phyloP scores from a whole-genome alignment of 2,888 invertebrate species.

The Epistrophella euchroma region DNA sequence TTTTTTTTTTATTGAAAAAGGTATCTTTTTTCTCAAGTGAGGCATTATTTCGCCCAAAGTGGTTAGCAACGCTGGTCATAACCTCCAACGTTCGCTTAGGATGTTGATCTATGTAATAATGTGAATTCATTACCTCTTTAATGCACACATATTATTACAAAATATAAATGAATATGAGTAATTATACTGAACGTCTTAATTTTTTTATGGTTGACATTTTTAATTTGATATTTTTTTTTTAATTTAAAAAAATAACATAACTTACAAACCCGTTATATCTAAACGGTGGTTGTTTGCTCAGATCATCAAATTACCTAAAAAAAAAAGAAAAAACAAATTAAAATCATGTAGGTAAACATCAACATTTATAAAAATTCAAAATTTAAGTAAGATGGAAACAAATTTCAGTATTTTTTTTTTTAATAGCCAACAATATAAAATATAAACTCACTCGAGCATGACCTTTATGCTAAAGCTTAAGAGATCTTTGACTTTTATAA shows the following conservation, averaged over 20 bases:
- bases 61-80: too few relatives aligned
- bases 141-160: too few relatives aligned
- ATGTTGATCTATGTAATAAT: too few relatives aligned
- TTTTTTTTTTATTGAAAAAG: too few relatives aligned
- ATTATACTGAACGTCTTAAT: too few relatives aligned
- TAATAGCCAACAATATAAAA: slow-evolving; percentile 29
- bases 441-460: slow-evolving; percentile 31
- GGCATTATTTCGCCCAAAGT: too few relatives aligned
- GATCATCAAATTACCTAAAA: slow-evolving; percentile 64
- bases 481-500: slow-evolving; percentile 62
- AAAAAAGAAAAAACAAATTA: slow-evolving; percentile 28
- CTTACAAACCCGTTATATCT: background rate
- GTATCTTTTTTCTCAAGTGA: too few relatives aligned
- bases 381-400: slow-evolving; percentile 8
- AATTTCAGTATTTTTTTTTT: slow-evolving; percentile 23
- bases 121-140: too few relatives aligned
- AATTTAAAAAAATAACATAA: background rate
- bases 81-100: too few relatives aligned
- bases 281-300: slow-evolving; percentile 3
- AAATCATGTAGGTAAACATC: slow-evolving; percentile 4
- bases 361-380: slow-evolving; percentile 12
- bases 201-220: background rate
- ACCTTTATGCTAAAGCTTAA: slow-evolving; percentile 50
- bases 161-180: too few relatives aligned
- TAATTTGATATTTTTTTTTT: background rate